Percentiles rank a stretch among this genome's conserved stretches.
These are phyloP conservation scores for Byasa hedistus DNA, from an alignment of 2,888 invertebrate genomes.

Conservation along the genomic window DNA sequence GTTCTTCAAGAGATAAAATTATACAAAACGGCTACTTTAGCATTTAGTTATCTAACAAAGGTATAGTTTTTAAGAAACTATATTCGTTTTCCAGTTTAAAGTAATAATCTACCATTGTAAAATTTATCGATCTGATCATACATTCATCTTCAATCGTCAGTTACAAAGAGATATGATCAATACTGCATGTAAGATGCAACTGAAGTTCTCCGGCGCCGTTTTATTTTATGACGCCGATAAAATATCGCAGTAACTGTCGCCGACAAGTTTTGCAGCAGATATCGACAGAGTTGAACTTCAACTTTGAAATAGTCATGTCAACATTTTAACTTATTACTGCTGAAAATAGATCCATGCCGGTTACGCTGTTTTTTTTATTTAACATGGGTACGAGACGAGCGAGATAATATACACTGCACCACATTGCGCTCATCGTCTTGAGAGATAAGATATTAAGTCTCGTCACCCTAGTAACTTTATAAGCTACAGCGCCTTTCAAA, in stretches of 20 bases:
- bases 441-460: too few relatives aligned
- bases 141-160: not conserved
- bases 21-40: too few relatives aligned
- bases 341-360: too few relatives aligned
- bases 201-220: constrained; percentile 10
- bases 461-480: too few relatives aligned
- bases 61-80: not conserved
- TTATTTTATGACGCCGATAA: constrained; percentile 19
- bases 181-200: constrained; percentile 15
- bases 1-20: too few relatives aligned
- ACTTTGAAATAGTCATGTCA: not conserved
- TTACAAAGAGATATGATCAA: constrained; percentile 10
- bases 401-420: too few relatives aligned
- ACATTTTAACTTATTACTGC: too few relatives aligned
- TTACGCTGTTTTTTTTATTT: too few relatives aligned
- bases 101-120: not conserved
- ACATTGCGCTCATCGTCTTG: too few relatives aligned
- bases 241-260: constrained; percentile 17
- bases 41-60: too few relatives aligned
- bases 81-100: not conserved
- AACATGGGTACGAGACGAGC: too few relatives aligned
- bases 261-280: not conserved
- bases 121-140: not conserved
- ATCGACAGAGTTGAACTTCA: not conserved
- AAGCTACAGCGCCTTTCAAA: too few relatives aligned